Evolutionary conservation across 1,140 invertebrate species (phyloP), one percentile per base, ranked within the genome.

Genomic region (Lordiphosa stackelbergi): DNA sequence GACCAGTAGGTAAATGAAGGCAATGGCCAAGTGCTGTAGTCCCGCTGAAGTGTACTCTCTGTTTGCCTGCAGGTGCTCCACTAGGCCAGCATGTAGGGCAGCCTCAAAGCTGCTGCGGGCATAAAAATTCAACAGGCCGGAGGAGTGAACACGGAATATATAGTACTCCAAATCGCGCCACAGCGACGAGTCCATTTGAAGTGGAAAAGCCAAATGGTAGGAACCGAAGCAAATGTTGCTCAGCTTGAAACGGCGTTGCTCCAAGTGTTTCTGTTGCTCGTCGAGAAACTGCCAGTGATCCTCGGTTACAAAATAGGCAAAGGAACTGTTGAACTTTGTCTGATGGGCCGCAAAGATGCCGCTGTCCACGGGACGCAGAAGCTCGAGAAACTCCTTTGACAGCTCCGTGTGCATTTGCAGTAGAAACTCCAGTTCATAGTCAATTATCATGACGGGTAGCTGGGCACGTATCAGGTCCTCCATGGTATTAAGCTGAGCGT

Each of bases 401-500:
- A 86, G 40, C 19, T 72, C 60, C n/a, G 55, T 48, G 34, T 69
- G 42, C 4, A 66, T 2, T 5, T 62, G 45, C 8, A 73, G 9
- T 4, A 86, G 38, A 38, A 86, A 86, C 12, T 86, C 73, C 56
- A 78, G 28, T 45, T 86, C 85, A 35, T 86, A 86, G 42, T 86
- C 85, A 10, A 86, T 79, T 8, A 86, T 83, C 66, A 86, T 70
- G 4, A 86, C 73, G 0, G 85, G 69, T 40, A 86, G 38, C 37
- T 86, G 68, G 1, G 63, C 66, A 3, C 28, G 35, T n/a, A 86
- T 28, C 3, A 86, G 40, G 19, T 86, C 85, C 0, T 85, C 56
- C 68, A 86, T 69, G 2, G 68, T 73, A 42, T 86, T 86, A 2
- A 86, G 70, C 31, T 86, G 85, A 0, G 73, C 66, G 9, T 81